Conservation (phyloP, 2,797 vertebrate genomes). For the Danio aesculapii region DNA sequence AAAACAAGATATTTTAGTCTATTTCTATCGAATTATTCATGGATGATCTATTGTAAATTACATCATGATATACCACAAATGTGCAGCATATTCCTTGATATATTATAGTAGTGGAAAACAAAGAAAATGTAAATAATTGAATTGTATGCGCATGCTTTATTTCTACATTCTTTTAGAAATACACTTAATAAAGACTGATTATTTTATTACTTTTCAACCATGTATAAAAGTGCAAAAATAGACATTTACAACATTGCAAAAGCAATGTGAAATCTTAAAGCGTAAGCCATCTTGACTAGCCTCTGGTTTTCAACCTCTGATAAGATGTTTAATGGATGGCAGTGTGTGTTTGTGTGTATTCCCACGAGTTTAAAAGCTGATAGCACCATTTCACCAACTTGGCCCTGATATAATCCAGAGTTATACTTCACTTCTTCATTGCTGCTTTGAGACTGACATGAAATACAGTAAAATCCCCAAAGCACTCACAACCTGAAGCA, state of each 20-base stretch:
- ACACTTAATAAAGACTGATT: not conserved
- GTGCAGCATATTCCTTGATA: no score
- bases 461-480: conserved; percentile 18
- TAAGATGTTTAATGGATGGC: conserved; percentile 31
- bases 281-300: conserved; percentile 7
- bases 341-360: conserved; percentile 16
- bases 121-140: no score
- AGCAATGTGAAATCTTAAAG: conserved; percentile 7
- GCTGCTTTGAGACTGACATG: conserved; percentile 36
- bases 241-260: conserved; percentile 12
- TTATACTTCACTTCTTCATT: conserved; percentile 1
- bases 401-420: conserved; percentile 29
- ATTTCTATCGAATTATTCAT: no score
- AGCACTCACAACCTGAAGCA: conserved; percentile 8
- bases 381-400: conserved; percentile 48
- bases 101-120: no score
- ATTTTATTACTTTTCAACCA: conserved; percentile 1
- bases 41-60: no score
- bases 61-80: no score
- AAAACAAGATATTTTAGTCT: no score
- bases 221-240: not conserved
- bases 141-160: no score
- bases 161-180: not conserved
- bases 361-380: conserved; percentile 29
- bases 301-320: conserved; percentile 35